These are phyloP conservation scores for Cromileptes altivelis DNA, from an alignment of 2,113 vertebrate species.

Conservation along the genomic window DNA sequence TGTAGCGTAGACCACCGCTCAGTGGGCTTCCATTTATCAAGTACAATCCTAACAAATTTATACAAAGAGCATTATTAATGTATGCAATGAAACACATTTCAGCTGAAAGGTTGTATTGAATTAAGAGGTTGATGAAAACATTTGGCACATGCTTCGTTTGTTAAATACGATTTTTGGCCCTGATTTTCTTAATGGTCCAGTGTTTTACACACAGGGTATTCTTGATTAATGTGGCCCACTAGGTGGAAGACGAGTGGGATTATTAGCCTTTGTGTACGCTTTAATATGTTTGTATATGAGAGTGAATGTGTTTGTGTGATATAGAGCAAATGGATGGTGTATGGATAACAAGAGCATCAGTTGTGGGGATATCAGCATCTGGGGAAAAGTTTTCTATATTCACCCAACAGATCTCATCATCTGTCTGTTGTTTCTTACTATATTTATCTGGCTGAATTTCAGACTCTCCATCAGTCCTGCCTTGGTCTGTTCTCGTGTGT, in stretches of 20 bases:
- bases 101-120: constrained; percentile 34
- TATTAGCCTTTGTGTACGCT: constrained; percentile 33
- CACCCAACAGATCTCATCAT: not conserved
- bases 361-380: constrained; percentile 14
- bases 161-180: constrained; percentile 26
- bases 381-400: constrained; percentile 40
- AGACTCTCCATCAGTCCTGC: not conserved
- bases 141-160: constrained; percentile 46
- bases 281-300: constrained; percentile 29
- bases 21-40: constrained; percentile 56
- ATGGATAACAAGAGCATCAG: not conserved
- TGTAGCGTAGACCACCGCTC: constrained; percentile 33
- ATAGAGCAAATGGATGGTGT: constrained; percentile 33
- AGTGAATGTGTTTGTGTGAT: constrained; percentile 42
- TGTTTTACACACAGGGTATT: constrained; percentile 22
- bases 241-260: not conserved
- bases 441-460: constrained; percentile 20
- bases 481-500: not conserved
- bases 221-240: constrained; percentile 53
- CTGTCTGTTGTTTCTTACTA: not conserved
- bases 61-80: constrained; percentile 40
- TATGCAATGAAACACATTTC: constrained; percentile 42
- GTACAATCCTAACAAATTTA: constrained; percentile 52
- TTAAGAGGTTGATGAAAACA: constrained; percentile 47
- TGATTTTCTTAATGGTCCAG: not conserved